Conservation (phyloP, 2,113 vertebrate species). For the Brachirus orientalis region DNA sequence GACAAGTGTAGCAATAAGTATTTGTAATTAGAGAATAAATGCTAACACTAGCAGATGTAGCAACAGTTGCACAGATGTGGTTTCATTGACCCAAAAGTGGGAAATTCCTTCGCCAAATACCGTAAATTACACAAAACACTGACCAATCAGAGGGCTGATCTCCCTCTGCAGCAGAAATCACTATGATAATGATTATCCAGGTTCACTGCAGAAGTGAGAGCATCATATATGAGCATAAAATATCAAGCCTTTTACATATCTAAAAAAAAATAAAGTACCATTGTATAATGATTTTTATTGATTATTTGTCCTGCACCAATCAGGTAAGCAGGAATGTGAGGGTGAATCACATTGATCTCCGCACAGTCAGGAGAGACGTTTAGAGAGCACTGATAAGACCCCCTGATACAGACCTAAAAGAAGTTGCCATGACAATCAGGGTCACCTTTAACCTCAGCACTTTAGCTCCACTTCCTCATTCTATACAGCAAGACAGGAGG, state of each 20-base stretch:
- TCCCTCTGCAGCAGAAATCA: neutral
- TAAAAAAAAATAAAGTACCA: too few species aligned
- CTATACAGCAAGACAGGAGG: neutral
- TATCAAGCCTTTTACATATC: neutral
- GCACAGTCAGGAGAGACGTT: constrained; percentile 31
- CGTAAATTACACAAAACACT: constrained; percentile 35
- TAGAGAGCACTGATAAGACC: constrained; percentile 62
- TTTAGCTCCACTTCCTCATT: constrained; percentile 65
- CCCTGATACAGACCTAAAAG: constrained; percentile 57
- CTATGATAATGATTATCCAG: neutral
- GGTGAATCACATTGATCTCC: constrained; percentile 46
- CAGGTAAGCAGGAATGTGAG: constrained; percentile 46
- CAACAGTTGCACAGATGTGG: neutral
- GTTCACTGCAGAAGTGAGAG: neutral
- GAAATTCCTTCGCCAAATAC: constrained; percentile 42
- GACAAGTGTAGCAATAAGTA: neutral
- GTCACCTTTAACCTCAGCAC: constrained; percentile 67
- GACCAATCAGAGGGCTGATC: constrained; percentile 14
- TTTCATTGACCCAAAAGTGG: constrained; percentile 50
- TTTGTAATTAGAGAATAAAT: too few species aligned
- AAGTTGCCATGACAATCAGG: constrained; percentile 39
- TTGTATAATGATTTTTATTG: neutral
- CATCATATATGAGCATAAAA: too few species aligned
- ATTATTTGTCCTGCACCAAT: neutral
- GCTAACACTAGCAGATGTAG: neutral